Conservation (phyloP, 2,888 invertebrate genomes). For the Dasypolia templi region DNA sequence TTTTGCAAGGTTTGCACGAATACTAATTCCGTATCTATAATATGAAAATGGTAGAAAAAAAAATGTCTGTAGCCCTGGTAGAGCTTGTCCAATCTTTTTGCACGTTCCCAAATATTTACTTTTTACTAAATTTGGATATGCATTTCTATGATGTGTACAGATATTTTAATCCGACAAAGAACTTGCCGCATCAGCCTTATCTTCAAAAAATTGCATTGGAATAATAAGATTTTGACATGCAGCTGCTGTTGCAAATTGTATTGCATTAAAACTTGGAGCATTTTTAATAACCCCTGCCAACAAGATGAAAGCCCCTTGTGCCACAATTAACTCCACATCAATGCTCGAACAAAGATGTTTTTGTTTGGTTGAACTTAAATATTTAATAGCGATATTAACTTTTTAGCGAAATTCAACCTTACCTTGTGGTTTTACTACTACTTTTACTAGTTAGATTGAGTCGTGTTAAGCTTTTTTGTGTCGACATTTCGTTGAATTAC, state of each 20-base stretch:
- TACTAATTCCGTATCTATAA: slow-evolving; percentile 1
- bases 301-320: slow-evolving; percentile 53
- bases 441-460: slow-evolving; percentile 16
- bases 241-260: slow-evolving; percentile 51
- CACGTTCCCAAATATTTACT: too few species aligned
- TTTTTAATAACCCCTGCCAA: slow-evolving; percentile 58
- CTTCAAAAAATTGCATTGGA: slow-evolving; percentile 9
- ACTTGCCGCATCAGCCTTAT: background rate
- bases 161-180: background rate
- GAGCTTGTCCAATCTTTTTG: background rate
- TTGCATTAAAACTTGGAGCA: slow-evolving; percentile 44
- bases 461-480: slow-evolving; percentile 44
- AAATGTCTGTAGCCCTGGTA: background rate
- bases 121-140: too few species aligned
- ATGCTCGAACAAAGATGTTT: slow-evolving; percentile 68
- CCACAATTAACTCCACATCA: slow-evolving; percentile 57
- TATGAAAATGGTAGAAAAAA: background rate
- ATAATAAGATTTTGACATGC: slow-evolving; percentile 32
- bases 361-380: slow-evolving; percentile 63
- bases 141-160: background rate
- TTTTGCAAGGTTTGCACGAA: slow-evolving; percentile 19
- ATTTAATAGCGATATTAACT: slow-evolving; percentile 34
- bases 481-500: slow-evolving; percentile 36
- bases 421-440: slow-evolving; percentile 17
- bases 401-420: slow-evolving; percentile 54